phyloP scores from a whole-genome alignment of 2,888 invertebrate genomes.

The Amblyjoppa fuscipennis region DNA sequence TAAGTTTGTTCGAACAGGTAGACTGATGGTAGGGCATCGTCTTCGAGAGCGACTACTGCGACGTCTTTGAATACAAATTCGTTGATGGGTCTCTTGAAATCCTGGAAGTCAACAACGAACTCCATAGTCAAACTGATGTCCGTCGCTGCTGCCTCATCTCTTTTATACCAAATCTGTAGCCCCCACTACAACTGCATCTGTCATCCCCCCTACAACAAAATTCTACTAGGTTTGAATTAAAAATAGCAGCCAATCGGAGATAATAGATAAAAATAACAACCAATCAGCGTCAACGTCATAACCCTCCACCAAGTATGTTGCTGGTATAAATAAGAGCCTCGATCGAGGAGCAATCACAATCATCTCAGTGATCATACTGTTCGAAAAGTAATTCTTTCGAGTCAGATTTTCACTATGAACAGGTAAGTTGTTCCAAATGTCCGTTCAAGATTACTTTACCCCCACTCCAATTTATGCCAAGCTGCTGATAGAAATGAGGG shows the following conservation, averaged over 20 bases:
- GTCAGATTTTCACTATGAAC: too few species aligned
- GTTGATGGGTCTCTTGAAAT: conserved; percentile 6
- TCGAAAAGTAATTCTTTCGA: too few species aligned
- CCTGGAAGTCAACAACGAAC: too few species aligned
- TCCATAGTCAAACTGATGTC: conserved; percentile 36
- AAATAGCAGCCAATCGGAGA: too few species aligned
- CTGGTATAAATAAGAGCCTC: conserved; percentile 8
- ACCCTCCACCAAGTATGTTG: background rate
- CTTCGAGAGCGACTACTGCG: conserved; percentile 36
- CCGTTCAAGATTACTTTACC: too few species aligned
- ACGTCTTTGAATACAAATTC: conserved; percentile 58
- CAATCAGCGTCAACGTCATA: too few species aligned
- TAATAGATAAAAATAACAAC: too few species aligned
- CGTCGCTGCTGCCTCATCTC: background rate
- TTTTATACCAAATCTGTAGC: conserved; percentile 15
- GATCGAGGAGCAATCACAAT: background rate
- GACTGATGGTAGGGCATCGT: conserved; percentile 17
- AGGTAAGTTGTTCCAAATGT: too few species aligned
- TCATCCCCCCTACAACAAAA: background rate
- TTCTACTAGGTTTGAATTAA: too few species aligned
- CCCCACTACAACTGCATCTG: background rate
- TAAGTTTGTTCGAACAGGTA: conserved; percentile 53
- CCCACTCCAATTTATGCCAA: too few species aligned
- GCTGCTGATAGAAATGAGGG: too few species aligned
- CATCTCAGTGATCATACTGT: background rate